Percentiles rank a stretch among this genome's conserved stretches.
These are phyloP conservation scores for Astyanax mexicanus DNA, from an alignment of 2,797 vertebrate genomes.

Conservation along the genomic window DNA sequence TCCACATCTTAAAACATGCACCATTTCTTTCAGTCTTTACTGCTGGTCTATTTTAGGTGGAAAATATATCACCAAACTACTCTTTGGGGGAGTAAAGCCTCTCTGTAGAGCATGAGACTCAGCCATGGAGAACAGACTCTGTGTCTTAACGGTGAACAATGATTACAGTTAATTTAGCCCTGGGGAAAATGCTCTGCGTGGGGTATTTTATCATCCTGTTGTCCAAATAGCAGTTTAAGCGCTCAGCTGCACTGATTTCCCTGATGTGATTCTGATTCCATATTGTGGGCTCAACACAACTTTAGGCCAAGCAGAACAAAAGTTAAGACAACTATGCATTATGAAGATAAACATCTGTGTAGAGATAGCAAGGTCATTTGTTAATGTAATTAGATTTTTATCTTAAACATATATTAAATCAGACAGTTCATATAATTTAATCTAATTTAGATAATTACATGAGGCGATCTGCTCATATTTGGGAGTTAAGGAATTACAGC, in stretches of 20 bases:
- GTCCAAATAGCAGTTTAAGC: conserved; percentile 37
- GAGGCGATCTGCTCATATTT: too few species aligned
- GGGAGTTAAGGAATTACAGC: too few species aligned
- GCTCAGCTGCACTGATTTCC: conserved; percentile 37
- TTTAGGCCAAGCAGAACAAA: neutral
- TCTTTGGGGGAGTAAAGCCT: conserved; percentile 11
- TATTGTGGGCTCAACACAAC: neutral
- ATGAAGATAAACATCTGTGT: too few species aligned
- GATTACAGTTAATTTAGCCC: conserved; percentile 36
- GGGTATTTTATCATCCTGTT: conserved; percentile 21
- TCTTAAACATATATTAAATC: too few species aligned
- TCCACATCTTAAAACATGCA: neutral
- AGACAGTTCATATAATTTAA: too few species aligned
- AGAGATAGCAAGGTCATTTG: too few species aligned
- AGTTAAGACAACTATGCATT: neutral
- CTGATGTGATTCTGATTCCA: conserved; percentile 28
- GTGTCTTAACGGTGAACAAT: conserved; percentile 31
- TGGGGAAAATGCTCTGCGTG: conserved; percentile 27
- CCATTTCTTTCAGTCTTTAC: neutral
- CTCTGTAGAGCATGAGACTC: conserved; percentile 9
- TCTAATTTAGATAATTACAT: too few species aligned
- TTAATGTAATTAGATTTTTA: too few species aligned
- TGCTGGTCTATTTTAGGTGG: conserved; percentile 5
- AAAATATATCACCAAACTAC: conserved; percentile 8
- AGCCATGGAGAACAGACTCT: neutral